These are phyloP conservation scores for Furcifer pardalis DNA, from an alignment of 2,797 vertebrate genomes.

Conservation along the genomic window DNA sequence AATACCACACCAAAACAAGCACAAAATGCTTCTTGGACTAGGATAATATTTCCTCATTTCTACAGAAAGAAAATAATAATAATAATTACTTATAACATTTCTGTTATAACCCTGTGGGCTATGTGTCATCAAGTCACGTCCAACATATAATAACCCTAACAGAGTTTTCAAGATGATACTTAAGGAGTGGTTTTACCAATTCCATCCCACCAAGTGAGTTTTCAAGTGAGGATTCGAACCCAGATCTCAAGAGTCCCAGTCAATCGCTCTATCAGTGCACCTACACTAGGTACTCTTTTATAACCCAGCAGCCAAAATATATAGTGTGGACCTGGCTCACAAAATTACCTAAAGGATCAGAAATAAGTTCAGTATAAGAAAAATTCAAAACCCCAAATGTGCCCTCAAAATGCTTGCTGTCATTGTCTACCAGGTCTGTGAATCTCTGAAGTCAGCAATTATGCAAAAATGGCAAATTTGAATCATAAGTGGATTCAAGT, in stretches of 20 bases:
- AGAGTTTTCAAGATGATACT: too few relatives aligned
- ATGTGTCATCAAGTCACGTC: too few relatives aligned
- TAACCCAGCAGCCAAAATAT: background rate
- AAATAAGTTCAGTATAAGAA: background rate
- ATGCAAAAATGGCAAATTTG: slow-evolving; percentile 21
- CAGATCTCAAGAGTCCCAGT: too few relatives aligned
- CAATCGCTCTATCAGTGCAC: too few relatives aligned
- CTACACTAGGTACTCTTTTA: background rate
- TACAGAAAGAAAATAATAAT: too few relatives aligned
- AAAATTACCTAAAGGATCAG: background rate
- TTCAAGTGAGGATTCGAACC: too few relatives aligned
- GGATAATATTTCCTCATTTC: too few relatives aligned
- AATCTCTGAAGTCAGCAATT: background rate
- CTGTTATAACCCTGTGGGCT: too few relatives aligned
- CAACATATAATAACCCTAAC: too few relatives aligned
- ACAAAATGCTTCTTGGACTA: background rate
- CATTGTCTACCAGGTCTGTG: background rate
- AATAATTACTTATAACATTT: too few relatives aligned
- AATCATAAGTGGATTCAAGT: slow-evolving; percentile 10
- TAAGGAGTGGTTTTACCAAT: too few relatives aligned
- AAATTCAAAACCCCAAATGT: background rate
- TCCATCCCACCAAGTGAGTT: too few relatives aligned
- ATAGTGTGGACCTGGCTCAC: background rate
- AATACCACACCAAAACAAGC: background rate
- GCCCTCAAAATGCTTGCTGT: background rate